Percentiles rank a stretch among this genome's conserved stretches.
phyloP scores from a whole-genome alignment of 2,113 vertebrate genomes.

The Plestiodon gilberti region DNA sequence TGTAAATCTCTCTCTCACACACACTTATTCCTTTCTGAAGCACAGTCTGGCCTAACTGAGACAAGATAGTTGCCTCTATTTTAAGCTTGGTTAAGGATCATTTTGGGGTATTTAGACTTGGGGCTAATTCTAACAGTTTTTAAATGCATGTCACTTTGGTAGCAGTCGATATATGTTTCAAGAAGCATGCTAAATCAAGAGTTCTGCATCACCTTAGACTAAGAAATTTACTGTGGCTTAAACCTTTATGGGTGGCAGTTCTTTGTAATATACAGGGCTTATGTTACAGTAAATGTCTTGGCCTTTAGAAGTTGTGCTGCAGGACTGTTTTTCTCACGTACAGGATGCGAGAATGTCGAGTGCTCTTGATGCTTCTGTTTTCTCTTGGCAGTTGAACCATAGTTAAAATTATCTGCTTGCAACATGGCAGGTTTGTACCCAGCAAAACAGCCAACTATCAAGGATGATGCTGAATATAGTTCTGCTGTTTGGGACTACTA shows the following conservation, averaged over 20 bases:
- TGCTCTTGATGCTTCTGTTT: slow-evolving; percentile 8
- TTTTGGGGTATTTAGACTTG: not conserved
- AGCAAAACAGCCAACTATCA: slow-evolving; percentile 4
- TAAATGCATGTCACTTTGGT: not conserved
- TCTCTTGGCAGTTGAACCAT: not conserved
- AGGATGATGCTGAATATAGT: slow-evolving; percentile 54
- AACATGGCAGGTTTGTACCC: slow-evolving; percentile 33
- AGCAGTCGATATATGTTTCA: not conserved
- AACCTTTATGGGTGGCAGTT: not conserved
- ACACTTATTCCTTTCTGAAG: not conserved
- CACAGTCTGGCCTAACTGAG: not conserved
- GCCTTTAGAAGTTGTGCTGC: not conserved
- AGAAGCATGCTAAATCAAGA: not conserved
- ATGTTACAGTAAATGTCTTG: not conserved
- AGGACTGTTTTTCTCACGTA: slow-evolving; percentile 21
- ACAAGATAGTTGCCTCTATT: not conserved
- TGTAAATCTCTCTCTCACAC: not conserved
- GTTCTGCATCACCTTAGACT: not conserved
- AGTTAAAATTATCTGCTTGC: slow-evolving; percentile 18
- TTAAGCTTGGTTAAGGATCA: not conserved
- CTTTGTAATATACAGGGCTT: not conserved
- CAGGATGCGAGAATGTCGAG: slow-evolving; percentile 12
- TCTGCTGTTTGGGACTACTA: slow-evolving; percentile 12
- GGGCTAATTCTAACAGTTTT: not conserved
- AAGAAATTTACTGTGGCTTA: not conserved